Conservation (phyloP, 1,140 invertebrate species). For the Physella acuta region DNA sequence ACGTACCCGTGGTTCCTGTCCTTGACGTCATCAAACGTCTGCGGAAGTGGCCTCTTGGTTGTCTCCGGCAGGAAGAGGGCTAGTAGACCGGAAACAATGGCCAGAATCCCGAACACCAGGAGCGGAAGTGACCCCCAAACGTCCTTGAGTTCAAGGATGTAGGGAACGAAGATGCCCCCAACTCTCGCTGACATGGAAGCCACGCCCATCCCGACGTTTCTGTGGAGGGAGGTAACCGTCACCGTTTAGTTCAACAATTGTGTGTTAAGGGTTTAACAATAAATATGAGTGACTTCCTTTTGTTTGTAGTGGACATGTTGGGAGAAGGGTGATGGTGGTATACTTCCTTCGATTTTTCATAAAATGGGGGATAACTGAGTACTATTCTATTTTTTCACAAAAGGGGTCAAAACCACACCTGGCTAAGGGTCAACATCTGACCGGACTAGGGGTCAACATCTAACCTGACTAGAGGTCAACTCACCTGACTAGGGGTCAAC, state of each 20-base stretch:
- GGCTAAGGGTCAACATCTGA: too few relatives aligned
- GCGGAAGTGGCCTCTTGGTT: conserved; percentile 30
- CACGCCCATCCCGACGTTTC: conserved; percentile 39
- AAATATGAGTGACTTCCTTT: not conserved
- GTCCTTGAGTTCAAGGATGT: conserved; percentile 28
- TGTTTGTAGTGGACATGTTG: not conserved
- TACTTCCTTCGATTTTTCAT: too few relatives aligned
- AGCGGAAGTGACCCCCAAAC: conserved; percentile 31
- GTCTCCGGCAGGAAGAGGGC: conserved; percentile 39
- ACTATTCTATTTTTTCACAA: too few relatives aligned
- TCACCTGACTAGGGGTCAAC: too few relatives aligned
- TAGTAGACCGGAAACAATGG: conserved; percentile 30
- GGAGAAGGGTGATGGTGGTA: not conserved
- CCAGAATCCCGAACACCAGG: conserved; percentile 33
- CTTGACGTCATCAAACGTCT: conserved; percentile 36
- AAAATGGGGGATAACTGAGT: too few relatives aligned
- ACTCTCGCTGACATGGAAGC: conserved; percentile 36
- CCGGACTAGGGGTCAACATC: too few relatives aligned
- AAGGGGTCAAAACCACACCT: too few relatives aligned
- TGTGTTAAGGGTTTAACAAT: not conserved
- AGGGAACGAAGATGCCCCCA: conserved; percentile 34
- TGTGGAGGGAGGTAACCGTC: conserved; percentile 7
- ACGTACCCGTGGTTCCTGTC: conserved; percentile 2
- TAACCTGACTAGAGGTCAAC: too few relatives aligned
- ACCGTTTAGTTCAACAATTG: not conserved